Evolutionary conservation across 1,140 invertebrate genomes (phyloP), one percentile per base, ranked within the genome.

Genomic region (Leptopilina boulardi): DNA sequence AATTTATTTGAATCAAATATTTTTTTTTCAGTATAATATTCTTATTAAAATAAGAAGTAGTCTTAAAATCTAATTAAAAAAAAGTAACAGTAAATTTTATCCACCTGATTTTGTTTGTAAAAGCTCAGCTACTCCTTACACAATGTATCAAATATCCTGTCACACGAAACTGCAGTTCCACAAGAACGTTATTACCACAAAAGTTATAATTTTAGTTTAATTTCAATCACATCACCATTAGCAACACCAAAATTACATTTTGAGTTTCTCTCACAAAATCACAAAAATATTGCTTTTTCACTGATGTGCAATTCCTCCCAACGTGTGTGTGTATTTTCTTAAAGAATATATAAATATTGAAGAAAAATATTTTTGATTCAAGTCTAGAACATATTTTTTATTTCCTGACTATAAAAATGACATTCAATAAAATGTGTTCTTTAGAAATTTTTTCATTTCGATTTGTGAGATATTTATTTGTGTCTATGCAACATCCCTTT

Each of bases 121-220:
- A 66, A 66, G 34, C 30, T 66, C 59, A 66, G 59, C 59, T 34
- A 66, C 59, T 66, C 26, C 59, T 15, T 34, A 38, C 34, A 38
- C 34, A 38, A n/a, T 26, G 26, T 30, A 66, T 66, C 59, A 66
- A 66, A 30, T 51, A 51, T 51, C 47, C 47, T 51, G 47, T 18
- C 47, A 51, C 47, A 18, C 44, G 19, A 15, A 66, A 66, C 26
- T 30, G 26, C 23, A 66, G 59, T 34, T 66, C 26, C 59, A 66
- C 59, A 30, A 66, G 59, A 30, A 66, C 13, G 15, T 0, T 6
- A 19, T 66, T 66, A 15, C 23, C 59, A 66, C 21, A 66, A 23
- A 30, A 66, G 11, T 66, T 66, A 66, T 66, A 13, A 30, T n/a
- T 66, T 66, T 66, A 66, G 59, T 66, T 66, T 66, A 15, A 66